Percentiles rank a stretch among this genome's conserved stretches.
phyloP scores from a whole-genome alignment of 2,888 invertebrate species.

The Neocrepidodera transversa region DNA sequence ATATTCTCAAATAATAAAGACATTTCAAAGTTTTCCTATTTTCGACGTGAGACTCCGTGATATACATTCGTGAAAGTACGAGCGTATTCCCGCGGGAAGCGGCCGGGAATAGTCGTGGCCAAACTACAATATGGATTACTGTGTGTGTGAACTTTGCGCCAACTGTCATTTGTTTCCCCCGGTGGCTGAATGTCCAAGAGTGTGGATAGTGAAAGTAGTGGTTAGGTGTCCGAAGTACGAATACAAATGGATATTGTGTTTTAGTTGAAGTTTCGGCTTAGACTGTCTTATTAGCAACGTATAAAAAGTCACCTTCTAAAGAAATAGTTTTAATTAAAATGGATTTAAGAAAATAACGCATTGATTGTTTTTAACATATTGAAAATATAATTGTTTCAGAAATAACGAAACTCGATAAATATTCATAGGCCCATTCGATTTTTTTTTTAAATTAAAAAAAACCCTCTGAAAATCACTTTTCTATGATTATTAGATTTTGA shows the following conservation, averaged over 20 bases:
- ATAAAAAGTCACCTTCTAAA: too few species aligned
- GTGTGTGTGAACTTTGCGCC: conserved; percentile 33
- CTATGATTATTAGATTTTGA: too few species aligned
- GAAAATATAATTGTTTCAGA: too few species aligned
- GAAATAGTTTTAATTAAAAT: too few species aligned
- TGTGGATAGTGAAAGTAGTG: background rate
- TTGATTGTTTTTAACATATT: too few species aligned
- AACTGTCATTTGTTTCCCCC: conserved; percentile 33
- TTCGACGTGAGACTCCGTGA: conserved; percentile 6
- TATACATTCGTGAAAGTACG: conserved; percentile 2
- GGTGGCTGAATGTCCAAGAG: conserved; percentile 22
- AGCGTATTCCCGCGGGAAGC: conserved; percentile 24
- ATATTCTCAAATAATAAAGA: conserved; percentile 23
- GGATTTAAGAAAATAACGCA: too few species aligned
- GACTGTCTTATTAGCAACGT: too few species aligned
- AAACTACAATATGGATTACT: conserved; percentile 35
- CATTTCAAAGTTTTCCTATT: conserved; percentile 24
- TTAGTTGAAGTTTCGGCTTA: background rate
- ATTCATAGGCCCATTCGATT: too few species aligned
- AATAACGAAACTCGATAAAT: too few species aligned
- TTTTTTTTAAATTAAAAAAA: too few species aligned
- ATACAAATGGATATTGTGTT: background rate
- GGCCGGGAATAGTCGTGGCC: conserved; percentile 20
- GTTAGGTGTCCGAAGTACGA: conserved; percentile 2
- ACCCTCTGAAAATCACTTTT: too few species aligned